Base-by-base conservation (phyloP, 2,888 invertebrate species). In the Dorcus hopei region DNA sequence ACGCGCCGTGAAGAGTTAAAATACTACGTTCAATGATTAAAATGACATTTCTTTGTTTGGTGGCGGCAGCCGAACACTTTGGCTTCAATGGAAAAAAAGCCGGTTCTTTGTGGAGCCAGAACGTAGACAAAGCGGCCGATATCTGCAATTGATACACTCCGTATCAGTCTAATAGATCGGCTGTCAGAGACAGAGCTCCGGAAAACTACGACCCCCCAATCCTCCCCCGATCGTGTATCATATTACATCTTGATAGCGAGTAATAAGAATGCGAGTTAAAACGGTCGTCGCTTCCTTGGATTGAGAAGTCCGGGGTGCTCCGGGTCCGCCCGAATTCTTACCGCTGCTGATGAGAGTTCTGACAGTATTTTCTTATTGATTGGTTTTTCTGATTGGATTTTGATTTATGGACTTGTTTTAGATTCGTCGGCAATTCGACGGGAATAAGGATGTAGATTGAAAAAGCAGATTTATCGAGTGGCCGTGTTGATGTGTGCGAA, bases 371-470 rank as follows among this genome's bases (percentile, higher is more conserved):
- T 39, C 57, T 54, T 55, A 53, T 49, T 54, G 60, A 62, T 64
- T 57, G 57, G 56, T 55, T 61, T 55, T 47, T 61, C 57, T 58
- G 62, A 64, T 64, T 62, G 61, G 63, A 61, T 63, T 63, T 63
- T 63, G 63, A 63, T 63, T 54, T 45, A 45, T 19, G 45, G 23
- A 45, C 23, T 19, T 9, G 45, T 45, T 19, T 45, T 45, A 19
- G 23, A 45, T 19, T 19, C 9, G 11, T 11, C 45, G 16, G 14
- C 41, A 23, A 16, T 45, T 19, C 23, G 16, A 16, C 23, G 16
- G 14, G 16, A 9, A 19, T 19, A 16, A 9, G 19, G 23, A 11
- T 23, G 11, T 11, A 11, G 14, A 14, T 41, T 41, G 41, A n/a
- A 45, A 45, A 45, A 45, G 16, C 16, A 11, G 11, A 45, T 45